Evolutionary conservation across 2,888 invertebrate genomes (phyloP).

Genomic region (Lathronympha strigana): DNA sequence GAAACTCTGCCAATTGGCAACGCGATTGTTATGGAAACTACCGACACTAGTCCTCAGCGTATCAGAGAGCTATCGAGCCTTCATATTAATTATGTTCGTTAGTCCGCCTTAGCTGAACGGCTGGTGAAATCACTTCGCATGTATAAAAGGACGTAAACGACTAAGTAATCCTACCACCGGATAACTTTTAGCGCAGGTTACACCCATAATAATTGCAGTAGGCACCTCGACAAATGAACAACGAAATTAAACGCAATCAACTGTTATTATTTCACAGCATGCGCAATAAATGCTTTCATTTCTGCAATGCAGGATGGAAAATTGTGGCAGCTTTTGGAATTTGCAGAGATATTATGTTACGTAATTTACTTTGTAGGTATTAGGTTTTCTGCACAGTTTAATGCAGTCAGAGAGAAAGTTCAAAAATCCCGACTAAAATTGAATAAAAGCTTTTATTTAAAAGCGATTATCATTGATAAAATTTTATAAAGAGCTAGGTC

Average conservation of each 20-base stretch:
- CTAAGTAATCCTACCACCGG: not conserved
- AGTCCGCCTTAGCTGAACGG: slow-evolving; percentile 26
- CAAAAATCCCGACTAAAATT: no score
- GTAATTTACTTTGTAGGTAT: no score
- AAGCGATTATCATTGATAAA: no score
- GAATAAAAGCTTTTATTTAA: no score
- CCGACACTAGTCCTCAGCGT: slow-evolving; percentile 44
- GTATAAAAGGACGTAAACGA: not conserved
- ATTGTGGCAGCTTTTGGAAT: slow-evolving; percentile 8
- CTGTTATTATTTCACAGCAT: slow-evolving; percentile 20
- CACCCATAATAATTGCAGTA: slow-evolving; percentile 16
- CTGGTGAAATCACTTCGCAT: not conserved
- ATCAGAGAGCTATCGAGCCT: slow-evolving; percentile 36
- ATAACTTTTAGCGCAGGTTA: not conserved
- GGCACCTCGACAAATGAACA: slow-evolving; percentile 32
- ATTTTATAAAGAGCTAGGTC: no score
- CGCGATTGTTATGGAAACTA: slow-evolving; percentile 47
- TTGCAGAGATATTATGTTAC: not conserved
- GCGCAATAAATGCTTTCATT: slow-evolving; percentile 7
- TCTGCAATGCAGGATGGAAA: slow-evolving; percentile 1
- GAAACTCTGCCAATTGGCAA: slow-evolving; percentile 26
- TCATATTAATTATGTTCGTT: slow-evolving; percentile 44
- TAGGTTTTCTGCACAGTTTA: no score
- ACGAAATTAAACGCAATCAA: slow-evolving; percentile 31
- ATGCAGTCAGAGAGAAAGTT: no score